Conservation (phyloP, 2,888 invertebrate species). For the Eupithecia subumbrata region DNA sequence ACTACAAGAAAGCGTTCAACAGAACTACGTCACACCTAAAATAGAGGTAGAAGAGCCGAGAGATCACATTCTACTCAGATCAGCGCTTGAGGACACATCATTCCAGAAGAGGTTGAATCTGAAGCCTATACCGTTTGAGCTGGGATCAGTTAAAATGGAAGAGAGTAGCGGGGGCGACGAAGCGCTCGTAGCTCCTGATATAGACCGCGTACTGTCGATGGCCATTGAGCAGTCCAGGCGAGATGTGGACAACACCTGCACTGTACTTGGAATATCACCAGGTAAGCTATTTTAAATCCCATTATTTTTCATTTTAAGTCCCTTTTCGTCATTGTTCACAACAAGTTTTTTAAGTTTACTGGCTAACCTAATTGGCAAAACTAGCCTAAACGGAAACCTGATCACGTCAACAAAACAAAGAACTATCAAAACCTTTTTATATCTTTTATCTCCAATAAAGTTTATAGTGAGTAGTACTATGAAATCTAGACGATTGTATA, state of each 20-base stretch:
- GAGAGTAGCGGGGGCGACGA: constrained; percentile 85
- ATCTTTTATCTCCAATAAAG: not conserved
- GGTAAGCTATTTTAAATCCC: constrained; percentile 84
- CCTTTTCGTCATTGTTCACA: not conserved
- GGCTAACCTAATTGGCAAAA: not conserved
- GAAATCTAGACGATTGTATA: not conserved
- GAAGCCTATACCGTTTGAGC: constrained; percentile 89
- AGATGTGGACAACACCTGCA: constrained; percentile 93
- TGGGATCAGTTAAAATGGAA: constrained; percentile 87
- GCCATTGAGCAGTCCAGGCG: constrained; percentile 94
- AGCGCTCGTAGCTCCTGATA: constrained; percentile 88
- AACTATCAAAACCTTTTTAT: not conserved
- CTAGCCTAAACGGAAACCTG: no score
- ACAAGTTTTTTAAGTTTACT: not conserved
- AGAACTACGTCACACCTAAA: constrained; percentile 79
- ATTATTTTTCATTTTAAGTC: not conserved
- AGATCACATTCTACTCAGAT: constrained; percentile 90
- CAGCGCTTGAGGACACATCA: constrained; percentile 92
- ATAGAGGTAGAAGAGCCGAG: constrained; percentile 83
- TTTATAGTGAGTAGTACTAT: not conserved
- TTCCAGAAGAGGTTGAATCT: constrained; percentile 93
- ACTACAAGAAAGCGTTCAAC: constrained; percentile 76
- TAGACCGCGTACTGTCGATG: constrained; percentile 92
- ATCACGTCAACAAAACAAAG: not conserved
- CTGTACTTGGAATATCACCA: constrained; percentile 93